These are phyloP conservation scores for Embidobia sp. DNA, from an alignment of 2,888 invertebrate species.

Conservation along the genomic window DNA sequence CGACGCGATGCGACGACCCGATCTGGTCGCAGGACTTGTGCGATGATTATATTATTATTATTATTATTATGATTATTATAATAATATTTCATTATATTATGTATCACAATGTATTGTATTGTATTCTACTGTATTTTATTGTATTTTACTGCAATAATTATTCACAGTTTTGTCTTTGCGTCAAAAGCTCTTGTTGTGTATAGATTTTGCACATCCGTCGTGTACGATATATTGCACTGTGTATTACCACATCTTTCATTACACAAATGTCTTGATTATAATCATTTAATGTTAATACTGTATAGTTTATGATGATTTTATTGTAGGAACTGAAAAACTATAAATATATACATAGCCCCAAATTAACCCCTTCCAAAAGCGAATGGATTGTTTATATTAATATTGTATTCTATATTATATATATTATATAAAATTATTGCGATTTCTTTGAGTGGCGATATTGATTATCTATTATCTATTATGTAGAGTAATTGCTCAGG, in stretches of 20 bases:
- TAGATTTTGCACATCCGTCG: slow-evolving; percentile 74
- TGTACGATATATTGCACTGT: slow-evolving; percentile 71
- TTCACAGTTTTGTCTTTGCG: slow-evolving; percentile 71
- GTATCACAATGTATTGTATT: slow-evolving; percentile 36
- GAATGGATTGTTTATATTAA: slow-evolving; percentile 76
- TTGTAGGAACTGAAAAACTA: slow-evolving; percentile 65
- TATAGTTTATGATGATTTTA: slow-evolving; percentile 78
- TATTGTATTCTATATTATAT: slow-evolving; percentile 73
- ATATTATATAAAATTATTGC: slow-evolving; percentile 71
- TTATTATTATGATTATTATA: slow-evolving; percentile 32
- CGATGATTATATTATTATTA: slow-evolving; percentile 30
- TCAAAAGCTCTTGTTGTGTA: slow-evolving; percentile 75
- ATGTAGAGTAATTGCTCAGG: slow-evolving; percentile 80
- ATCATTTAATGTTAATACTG: slow-evolving; percentile 78
- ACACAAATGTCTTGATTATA: slow-evolving; percentile 72
- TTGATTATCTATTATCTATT: slow-evolving; percentile 75
- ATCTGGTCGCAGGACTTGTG: neutral
- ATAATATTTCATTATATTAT: slow-evolving; percentile 25
- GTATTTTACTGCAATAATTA: slow-evolving; percentile 46
- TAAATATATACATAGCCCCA: slow-evolving; percentile 70
- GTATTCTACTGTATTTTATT: slow-evolving; percentile 46
- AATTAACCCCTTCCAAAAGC: slow-evolving; percentile 70
- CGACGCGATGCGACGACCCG: neutral
- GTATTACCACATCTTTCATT: slow-evolving; percentile 66
- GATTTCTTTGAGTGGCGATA: slow-evolving; percentile 70